These are phyloP conservation scores for Daphoenositta chrysoptera DNA, from an alignment of 2,113 vertebrate genomes.

Conservation along the genomic window DNA sequence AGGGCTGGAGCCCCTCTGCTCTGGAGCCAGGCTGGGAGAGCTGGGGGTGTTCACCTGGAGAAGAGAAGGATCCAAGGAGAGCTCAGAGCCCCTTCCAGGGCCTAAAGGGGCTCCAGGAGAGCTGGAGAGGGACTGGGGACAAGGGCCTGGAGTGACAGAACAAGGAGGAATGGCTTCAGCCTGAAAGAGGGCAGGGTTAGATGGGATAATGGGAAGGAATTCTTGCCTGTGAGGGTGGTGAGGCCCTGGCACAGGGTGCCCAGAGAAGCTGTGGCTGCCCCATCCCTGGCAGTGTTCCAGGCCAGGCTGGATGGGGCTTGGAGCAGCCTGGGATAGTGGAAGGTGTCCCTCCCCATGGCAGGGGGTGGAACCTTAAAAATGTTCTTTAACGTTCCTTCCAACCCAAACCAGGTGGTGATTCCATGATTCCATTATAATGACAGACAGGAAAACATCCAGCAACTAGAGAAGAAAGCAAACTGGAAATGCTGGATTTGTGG, in stretches of 20 bases:
- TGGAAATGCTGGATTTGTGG: not conserved
- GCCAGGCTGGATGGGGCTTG: accelerated
- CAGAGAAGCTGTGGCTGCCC: not conserved
- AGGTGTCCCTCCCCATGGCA: not conserved
- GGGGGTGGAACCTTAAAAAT: not conserved
- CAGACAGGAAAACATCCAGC: not conserved
- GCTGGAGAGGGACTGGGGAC: not conserved
- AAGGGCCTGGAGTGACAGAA: not conserved
- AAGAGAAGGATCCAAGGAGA: not conserved
- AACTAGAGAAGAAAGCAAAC: not conserved
- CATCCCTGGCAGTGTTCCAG: accelerated
- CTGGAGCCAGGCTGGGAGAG: not conserved
- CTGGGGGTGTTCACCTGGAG: not conserved
- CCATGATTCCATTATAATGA: not conserved
- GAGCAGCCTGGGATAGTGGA: accelerated
- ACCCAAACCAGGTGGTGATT: not conserved
- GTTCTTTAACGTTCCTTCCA: not conserved
- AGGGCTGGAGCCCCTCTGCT: not conserved
- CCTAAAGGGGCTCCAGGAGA: not conserved
- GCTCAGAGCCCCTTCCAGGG: accelerated
- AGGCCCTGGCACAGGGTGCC: not conserved
- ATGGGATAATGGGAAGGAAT: not conserved
- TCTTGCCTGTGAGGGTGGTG: accelerated
- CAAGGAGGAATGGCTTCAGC: not conserved
- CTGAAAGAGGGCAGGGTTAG: not conserved